phyloP scores from a whole-genome alignment of 2,113 vertebrate genomes.

The Cariama cristata region DNA sequence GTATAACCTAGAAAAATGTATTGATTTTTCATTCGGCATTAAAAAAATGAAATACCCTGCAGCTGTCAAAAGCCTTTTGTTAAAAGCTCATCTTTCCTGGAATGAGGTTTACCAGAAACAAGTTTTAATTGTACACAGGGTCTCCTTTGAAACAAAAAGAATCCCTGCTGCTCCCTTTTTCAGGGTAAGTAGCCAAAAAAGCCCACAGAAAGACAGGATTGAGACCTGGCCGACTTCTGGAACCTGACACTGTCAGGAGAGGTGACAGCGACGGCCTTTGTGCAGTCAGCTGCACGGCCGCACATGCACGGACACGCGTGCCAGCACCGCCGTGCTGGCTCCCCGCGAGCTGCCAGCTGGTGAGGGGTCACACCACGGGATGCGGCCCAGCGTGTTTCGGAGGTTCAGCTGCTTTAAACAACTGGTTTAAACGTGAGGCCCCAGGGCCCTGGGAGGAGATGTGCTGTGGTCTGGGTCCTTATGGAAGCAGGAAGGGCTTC shows the following conservation, averaged over 20 bases:
- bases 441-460: neutral
- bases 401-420: neutral
- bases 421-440: accelerated
- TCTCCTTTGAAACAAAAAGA: conserved; percentile 73
- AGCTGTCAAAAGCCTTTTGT: conserved; percentile 98
- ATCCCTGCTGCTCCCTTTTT: neutral
- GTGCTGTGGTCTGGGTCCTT: accelerated
- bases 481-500: neutral
- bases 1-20: conserved; percentile 97
- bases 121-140: conserved; percentile 94
- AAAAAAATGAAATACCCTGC: conserved; percentile 95
- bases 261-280: neutral
- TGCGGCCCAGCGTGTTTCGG: accelerated
- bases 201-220: neutral
- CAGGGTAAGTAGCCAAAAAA: conserved; percentile 36
- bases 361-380: neutral
- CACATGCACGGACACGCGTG: neutral
- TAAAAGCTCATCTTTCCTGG: conserved; percentile 97
- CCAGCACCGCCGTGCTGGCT: neutral
- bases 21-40: conserved; percentile 98
- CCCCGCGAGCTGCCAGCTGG: neutral
- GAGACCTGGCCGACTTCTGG: neutral
- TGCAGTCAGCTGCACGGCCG: neutral
- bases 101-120: conserved; percentile 90
- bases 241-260: neutral